Percentiles rank a stretch among this genome's conserved stretches.
Conservation (phyloP, 2,797 vertebrate genomes). For the Thripadectes ignobilis region DNA sequence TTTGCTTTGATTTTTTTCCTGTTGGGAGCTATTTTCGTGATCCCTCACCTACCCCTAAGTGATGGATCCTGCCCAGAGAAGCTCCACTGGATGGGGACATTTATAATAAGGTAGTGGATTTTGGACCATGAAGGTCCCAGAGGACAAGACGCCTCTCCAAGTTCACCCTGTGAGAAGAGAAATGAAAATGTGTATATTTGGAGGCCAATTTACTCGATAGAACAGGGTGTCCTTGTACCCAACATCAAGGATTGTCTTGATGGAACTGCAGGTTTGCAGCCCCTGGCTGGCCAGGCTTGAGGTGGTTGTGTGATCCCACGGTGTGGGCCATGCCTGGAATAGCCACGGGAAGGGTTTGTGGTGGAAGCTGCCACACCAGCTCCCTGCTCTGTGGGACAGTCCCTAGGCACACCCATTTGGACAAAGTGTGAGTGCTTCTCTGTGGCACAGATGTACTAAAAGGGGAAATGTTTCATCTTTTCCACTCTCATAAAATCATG, state of each 20-base stretch:
- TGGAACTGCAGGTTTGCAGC: fast-evolving
- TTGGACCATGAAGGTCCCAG: background rate
- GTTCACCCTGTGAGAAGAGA: fast-evolving
- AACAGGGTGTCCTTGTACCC: fast-evolving
- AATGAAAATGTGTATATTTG: fast-evolving
- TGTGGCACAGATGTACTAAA: background rate
- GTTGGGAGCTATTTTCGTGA: background rate
- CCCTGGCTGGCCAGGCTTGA: fast-evolving
- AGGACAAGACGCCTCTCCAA: background rate
- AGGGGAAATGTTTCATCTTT: background rate
- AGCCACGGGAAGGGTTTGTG: background rate
- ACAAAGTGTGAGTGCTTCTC: background rate
- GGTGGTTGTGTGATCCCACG: background rate
- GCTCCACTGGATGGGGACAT: background rate
- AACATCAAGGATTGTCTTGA: fast-evolving
- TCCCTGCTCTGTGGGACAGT: background rate
- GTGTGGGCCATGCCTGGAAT: background rate
- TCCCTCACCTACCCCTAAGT: background rate
- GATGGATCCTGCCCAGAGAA: background rate
- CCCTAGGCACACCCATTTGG: background rate
- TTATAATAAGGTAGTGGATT: background rate
- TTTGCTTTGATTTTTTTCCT: background rate
- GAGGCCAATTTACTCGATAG: background rate
- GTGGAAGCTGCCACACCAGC: background rate
- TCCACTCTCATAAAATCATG: background rate